These are phyloP conservation scores for Luperina testacea DNA, from an alignment of 2,888 invertebrate species.

Conservation along the genomic window DNA sequence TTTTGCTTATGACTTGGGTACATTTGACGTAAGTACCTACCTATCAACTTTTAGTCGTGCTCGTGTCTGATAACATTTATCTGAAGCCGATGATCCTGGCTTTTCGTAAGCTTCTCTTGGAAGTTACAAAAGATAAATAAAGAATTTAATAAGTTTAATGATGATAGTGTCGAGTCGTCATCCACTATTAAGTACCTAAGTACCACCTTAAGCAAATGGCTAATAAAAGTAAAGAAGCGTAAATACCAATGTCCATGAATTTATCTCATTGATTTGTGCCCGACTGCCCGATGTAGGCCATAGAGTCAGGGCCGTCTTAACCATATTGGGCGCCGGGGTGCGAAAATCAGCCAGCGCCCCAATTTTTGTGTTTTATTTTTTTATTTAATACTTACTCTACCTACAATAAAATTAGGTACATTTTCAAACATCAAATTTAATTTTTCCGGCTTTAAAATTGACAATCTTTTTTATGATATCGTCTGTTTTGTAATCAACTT, in stretches of 20 bases:
- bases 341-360: no score
- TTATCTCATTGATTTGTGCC: background rate
- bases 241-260: background rate
- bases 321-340: no score
- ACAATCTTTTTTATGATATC: no score
- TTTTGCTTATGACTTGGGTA: conserved; percentile 19
- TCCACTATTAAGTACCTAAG: background rate
- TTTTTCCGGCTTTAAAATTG: no score
- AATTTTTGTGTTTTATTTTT: no score
- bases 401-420: no score
- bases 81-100: background rate
- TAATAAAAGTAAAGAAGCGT: background rate
- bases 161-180: background rate
- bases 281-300: background rate
- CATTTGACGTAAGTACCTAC: conserved; percentile 24
- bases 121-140: background rate
- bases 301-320: no score
- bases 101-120: background rate
- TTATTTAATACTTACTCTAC: no score
- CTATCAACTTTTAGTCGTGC: background rate
- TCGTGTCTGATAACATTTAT: background rate
- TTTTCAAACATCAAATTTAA: no score
- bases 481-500: no score
- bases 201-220: background rate
- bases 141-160: background rate